phyloP scores from a whole-genome alignment of 2,888 invertebrate species.

The Diaprepes abbreviatus region DNA sequence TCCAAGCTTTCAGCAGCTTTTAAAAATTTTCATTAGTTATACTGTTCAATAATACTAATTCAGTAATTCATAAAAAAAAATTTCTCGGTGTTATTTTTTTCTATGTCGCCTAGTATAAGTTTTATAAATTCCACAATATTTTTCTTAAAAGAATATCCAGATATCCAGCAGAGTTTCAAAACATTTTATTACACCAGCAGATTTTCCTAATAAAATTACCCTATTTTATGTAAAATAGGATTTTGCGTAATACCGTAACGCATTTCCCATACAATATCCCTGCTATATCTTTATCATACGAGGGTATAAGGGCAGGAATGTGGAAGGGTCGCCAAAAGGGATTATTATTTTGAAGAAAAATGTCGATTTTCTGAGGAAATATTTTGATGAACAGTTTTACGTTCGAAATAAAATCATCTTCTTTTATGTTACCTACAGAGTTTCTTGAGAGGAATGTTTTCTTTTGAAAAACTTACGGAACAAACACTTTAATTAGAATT shows the following conservation, averaged over 20 bases:
- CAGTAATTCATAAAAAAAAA: no score
- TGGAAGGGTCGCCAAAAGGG: constrained; percentile 38
- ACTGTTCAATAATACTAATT: no score
- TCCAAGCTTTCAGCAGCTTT: no score
- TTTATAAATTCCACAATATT: no score
- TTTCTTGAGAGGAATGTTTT: constrained; percentile 5
- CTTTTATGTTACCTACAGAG: constrained; percentile 7
- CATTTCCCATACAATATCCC: constrained; percentile 17
- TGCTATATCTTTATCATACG: constrained; percentile 35
- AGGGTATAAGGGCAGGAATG: constrained; percentile 24
- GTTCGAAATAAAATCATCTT: constrained; percentile 47
- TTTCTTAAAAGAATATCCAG: neutral
- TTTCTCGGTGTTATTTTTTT: no score
- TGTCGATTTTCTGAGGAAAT: constrained; percentile 50
- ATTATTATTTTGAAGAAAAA: constrained; percentile 49
- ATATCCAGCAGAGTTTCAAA: neutral
- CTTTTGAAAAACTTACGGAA: constrained; percentile 3
- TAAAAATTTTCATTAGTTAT: no score
- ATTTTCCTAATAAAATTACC: constrained; percentile 14
- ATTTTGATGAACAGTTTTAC: constrained; percentile 49
- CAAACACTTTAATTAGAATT: neutral
- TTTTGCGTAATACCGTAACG: constrained; percentile 17
- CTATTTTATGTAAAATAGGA: constrained; percentile 19
- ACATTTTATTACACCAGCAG: constrained; percentile 7
- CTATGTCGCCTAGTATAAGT: no score